Conservation (phyloP, 2,888 invertebrate species). For the Pimpla rufipes region DNA sequence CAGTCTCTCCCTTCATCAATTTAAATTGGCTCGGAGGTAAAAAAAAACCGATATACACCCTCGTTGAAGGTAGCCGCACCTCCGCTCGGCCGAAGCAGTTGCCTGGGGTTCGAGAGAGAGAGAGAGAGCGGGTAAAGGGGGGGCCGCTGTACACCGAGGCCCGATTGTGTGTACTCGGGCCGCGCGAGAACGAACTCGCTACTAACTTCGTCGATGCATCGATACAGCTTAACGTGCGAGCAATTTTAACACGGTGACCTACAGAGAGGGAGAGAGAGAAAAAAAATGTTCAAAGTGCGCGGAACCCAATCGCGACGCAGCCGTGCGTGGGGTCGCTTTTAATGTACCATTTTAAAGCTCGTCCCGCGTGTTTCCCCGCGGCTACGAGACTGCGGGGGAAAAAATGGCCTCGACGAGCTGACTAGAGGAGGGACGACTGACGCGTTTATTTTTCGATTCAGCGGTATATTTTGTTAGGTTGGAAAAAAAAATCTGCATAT, state of each 20-base stretch:
- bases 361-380: slow-evolving; percentile 5
- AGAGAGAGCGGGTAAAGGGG: not conserved
- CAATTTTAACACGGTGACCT: slow-evolving; percentile 55
- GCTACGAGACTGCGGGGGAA: slow-evolving; percentile 3
- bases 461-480: too few relatives aligned
- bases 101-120: slow-evolving; percentile 20
- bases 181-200: slow-evolving; percentile 41
- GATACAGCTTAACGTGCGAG: slow-evolving; percentile 4
- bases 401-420: not conserved
- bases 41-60: slow-evolving; percentile 61
- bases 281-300: slow-evolving; percentile 40
- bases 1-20: slow-evolving; percentile 63
- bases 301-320: slow-evolving; percentile 12
- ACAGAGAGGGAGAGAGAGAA: not conserved
- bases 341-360: slow-evolving; percentile 8
- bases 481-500: too few relatives aligned
- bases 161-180: slow-evolving; percentile 48
- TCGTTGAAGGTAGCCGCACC: slow-evolving; percentile 54
- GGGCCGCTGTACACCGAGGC: slow-evolving; percentile 22
- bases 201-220: slow-evolving; percentile 44
- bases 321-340: slow-evolving; percentile 6
- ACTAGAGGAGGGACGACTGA: not conserved
- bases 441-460: too few relatives aligned
- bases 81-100: slow-evolving; percentile 42
- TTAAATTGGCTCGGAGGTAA: slow-evolving; percentile 68